A percentile compares a stretch with the other conserved stretches of the same genome.
phyloP scores from a whole-genome alignment of 2,888 invertebrate genomes.

The Drosophila acutilabella region DNA sequence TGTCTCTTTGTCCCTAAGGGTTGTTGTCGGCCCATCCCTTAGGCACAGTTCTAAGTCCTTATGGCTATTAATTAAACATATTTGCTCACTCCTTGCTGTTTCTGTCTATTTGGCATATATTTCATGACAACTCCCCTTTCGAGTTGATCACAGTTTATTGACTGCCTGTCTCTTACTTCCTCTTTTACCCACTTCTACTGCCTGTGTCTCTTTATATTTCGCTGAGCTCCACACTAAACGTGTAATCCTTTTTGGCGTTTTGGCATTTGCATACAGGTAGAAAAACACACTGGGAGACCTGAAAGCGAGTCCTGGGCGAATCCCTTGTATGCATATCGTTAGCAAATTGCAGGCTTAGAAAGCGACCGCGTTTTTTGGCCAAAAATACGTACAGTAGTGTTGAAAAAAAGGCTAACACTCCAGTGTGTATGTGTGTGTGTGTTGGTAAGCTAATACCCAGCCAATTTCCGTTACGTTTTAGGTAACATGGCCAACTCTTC shows the following conservation, averaged over 20 bases:
- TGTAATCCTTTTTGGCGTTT: conserved; percentile 55
- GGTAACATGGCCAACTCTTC: conserved; percentile 47
- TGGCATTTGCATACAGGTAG: conserved; percentile 53
- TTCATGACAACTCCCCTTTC: conserved; percentile 27
- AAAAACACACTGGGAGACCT: conserved; percentile 8
- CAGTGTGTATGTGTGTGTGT: conserved; percentile 23
- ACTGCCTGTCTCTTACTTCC: conserved; percentile 45
- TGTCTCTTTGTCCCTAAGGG: conserved; percentile 11
- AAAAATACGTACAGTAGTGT: not conserved
- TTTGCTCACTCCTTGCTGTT: conserved; percentile 34
- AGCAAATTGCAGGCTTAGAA: conserved; percentile 78
- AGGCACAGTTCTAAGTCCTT: conserved; percentile 16
- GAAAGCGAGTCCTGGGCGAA: not conserved
- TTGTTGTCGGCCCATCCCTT: conserved; percentile 21
- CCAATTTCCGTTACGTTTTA: conserved; percentile 72
- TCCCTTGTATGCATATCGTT: conserved; percentile 76
- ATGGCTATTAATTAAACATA: conserved; percentile 76
- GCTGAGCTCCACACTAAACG: conserved; percentile 42
- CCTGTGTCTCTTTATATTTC: conserved; percentile 14
- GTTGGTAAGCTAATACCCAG: conserved; percentile 70
- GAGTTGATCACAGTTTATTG: conserved; percentile 73
- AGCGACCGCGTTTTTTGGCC: conserved; percentile 28
- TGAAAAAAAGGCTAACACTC: conserved; percentile 13
- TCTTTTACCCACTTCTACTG: not conserved
- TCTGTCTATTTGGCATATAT: conserved; percentile 29